Conservation (phyloP, 2,888 invertebrate species). For the Trichopria drosophilae region DNA sequence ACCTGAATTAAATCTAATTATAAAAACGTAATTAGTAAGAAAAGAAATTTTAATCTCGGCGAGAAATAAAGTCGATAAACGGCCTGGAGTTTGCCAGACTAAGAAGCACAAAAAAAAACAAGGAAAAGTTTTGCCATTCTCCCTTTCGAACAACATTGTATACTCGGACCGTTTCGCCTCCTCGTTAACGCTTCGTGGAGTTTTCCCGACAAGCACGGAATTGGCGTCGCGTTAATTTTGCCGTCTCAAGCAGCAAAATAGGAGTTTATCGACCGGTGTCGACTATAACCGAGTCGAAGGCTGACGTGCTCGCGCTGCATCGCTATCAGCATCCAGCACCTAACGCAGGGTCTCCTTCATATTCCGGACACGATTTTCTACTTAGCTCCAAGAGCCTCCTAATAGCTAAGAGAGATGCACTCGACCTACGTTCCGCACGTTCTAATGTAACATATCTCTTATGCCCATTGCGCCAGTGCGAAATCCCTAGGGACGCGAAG, state of each 20-base stretch:
- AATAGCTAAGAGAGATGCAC: too few relatives aligned
- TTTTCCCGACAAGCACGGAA: neutral
- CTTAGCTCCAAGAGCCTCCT: too few relatives aligned
- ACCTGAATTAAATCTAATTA: conserved; percentile 4
- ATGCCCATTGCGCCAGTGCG: too few relatives aligned
- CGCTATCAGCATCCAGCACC: too few relatives aligned
- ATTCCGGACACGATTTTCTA: conserved; percentile 58
- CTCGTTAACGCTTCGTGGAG: neutral
- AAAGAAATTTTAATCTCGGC: conserved; percentile 10
- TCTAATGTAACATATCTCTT: too few relatives aligned
- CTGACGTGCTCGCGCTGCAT: too few relatives aligned
- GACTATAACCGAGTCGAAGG: too few relatives aligned
- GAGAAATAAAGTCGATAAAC: conserved; percentile 6
- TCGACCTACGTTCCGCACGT: too few relatives aligned
- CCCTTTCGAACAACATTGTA: neutral
- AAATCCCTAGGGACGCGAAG: too few relatives aligned
- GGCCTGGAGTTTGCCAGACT: conserved; percentile 6
- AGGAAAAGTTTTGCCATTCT: neutral
- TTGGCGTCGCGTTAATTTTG: neutral
- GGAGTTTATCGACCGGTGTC: too few relatives aligned
- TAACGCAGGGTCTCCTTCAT: conserved; percentile 49
- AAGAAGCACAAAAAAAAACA: conserved; percentile 6
- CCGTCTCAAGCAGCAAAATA: too few relatives aligned
- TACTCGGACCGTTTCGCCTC: too few relatives aligned
- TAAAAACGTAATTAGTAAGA: neutral